phyloP scores from a whole-genome alignment of 1,140 invertebrate genomes.

The Lerema accius region DNA sequence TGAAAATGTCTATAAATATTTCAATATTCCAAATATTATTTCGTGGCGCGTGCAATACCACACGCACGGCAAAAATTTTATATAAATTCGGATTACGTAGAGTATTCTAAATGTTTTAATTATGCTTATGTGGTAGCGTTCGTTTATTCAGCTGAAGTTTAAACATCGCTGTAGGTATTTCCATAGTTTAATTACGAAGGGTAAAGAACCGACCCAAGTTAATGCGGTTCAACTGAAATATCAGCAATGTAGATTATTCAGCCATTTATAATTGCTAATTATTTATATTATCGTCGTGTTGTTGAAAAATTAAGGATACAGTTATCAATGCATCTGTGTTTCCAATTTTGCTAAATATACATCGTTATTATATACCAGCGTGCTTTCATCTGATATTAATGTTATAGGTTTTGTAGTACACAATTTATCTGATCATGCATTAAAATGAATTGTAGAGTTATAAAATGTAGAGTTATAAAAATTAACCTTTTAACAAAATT shows the following conservation, averaged over 20 bases:
- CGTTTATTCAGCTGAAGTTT: constrained; percentile 26
- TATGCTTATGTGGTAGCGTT: constrained; percentile 14
- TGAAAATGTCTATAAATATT: background rate
- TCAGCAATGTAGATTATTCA: background rate
- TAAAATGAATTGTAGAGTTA: no score
- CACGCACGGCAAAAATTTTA: background rate
- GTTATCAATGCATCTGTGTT: background rate
- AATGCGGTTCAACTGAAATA: constrained; percentile 4
- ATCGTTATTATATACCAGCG: no score
- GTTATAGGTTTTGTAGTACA: background rate
- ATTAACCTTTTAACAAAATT: background rate
- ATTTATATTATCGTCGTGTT: background rate
- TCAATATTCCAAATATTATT: background rate
- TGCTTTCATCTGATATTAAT: no score
- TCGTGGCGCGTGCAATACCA: background rate
- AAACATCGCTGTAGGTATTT: background rate
- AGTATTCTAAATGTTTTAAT: constrained; percentile 20
- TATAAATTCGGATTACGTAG: background rate
- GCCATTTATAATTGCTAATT: background rate
- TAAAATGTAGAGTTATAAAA: no score
- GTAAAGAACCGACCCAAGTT: constrained; percentile 7
- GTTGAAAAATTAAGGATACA: background rate
- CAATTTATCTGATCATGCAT: background rate
- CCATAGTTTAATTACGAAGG: constrained; percentile 23
- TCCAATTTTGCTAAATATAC: background rate